Evolutionary conservation across 2,113 vertebrate species (phyloP).

Genomic region (Meriones unguiculatus): DNA sequence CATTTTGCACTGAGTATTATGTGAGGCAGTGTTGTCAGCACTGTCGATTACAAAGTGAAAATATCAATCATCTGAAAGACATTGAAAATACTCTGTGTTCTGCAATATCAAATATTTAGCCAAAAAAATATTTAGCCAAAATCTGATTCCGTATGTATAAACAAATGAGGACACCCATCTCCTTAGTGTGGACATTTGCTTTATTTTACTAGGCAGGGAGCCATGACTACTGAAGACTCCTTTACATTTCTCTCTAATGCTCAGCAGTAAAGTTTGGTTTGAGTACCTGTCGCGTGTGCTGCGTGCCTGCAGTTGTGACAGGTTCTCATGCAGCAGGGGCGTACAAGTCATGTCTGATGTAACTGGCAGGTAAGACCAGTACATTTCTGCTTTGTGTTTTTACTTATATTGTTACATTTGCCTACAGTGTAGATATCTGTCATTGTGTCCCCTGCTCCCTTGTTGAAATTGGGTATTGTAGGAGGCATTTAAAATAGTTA

Average conservation of each 20-base stretch:
- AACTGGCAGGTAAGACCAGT: not conserved
- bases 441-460: not conserved
- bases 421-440: not conserved
- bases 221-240: not conserved
- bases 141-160: not conserved
- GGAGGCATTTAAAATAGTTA: slow-evolving; percentile 33
- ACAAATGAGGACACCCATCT: not conserved
- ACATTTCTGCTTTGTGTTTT: not conserved
- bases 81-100: not conserved
- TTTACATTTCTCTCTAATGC: not conserved
- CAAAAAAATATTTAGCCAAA: not conserved
- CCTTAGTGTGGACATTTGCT: not conserved
- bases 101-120: not conserved
- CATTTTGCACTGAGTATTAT: not conserved
- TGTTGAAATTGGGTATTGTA: slow-evolving; percentile 12
- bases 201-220: not conserved
- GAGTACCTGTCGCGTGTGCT: not conserved
- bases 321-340: not conserved
- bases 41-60: not conserved
- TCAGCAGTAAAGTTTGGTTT: not conserved
- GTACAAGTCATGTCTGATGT: not conserved
- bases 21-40: not conserved
- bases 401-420: slow-evolving; percentile 45
- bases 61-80: not conserved
- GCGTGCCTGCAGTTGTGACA: not conserved